phyloP scores from a whole-genome alignment of 2,113 vertebrate genomes.

The Oncorhynchus clarkii region DNA sequence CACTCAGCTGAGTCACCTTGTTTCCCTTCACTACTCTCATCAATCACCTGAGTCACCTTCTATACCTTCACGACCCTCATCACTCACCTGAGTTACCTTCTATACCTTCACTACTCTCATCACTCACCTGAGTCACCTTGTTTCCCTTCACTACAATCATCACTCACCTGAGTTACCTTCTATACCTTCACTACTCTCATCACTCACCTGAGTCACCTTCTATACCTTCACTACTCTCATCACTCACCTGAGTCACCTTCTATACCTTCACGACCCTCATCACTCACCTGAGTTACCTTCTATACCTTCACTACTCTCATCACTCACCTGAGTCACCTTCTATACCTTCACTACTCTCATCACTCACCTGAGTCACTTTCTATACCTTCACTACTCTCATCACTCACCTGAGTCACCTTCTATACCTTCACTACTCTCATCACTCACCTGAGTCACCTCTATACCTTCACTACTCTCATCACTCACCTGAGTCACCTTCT shows the following conservation, averaged over 20 bases:
- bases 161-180: no score
- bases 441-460: conserved; percentile 4
- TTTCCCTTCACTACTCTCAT: not conserved
- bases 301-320: not conserved
- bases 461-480: not conserved
- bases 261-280: no score
- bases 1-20: no score
- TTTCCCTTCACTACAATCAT: no score
- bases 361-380: conserved; percentile 5
- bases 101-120: no score
- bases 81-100: no score
- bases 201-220: no score
- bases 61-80: not conserved
- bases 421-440: not conserved
- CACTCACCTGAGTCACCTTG: no score
- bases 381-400: not conserved
- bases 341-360: not conserved
- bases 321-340: conserved; percentile 5
- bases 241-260: no score
- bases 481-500: conserved; percentile 3
- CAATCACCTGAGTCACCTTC: conserved; percentile 6
- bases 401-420: conserved; percentile 4
- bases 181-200: no score
- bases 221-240: no score
- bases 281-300: no score